phyloP scores from a whole-genome alignment of 2,888 invertebrate species.

The Pteria penguin region DNA sequence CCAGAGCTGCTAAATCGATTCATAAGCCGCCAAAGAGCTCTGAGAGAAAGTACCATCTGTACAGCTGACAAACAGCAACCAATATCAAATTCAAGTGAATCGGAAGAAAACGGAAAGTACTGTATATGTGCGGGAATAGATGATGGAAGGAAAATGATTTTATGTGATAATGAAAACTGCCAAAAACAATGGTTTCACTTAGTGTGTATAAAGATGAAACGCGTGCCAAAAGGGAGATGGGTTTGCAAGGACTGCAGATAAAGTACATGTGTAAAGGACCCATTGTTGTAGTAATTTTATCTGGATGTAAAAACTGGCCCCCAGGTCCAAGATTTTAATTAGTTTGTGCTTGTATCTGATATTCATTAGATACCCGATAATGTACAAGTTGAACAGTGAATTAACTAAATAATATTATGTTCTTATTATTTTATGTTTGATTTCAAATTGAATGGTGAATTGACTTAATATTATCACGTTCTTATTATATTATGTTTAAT shows the following conservation, averaged over 20 bases:
- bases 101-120: background rate
- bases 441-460: no score
- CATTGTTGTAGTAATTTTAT: no score
- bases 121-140: background rate
- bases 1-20: background rate
- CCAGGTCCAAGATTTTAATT: no score
- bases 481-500: no score
- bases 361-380: no score
- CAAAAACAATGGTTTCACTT: slow-evolving; percentile 37
- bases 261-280: no score
- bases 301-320: no score
- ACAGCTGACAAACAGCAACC: background rate
- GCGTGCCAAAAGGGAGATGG: slow-evolving; percentile 40
- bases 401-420: no score
- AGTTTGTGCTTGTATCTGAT: no score
- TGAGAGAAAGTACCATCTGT: background rate
- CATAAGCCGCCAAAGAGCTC: background rate
- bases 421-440: no score
- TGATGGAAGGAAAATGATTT: slow-evolving; percentile 19
- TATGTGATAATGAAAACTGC: slow-evolving; percentile 39
- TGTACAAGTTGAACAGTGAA: no score
- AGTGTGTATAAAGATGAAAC: slow-evolving; percentile 6
- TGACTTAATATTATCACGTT: no score
- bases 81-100: background rate
- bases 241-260: slow-evolving; percentile 31